phyloP scores from a whole-genome alignment of 1,140 invertebrate species.

The Pentalonia nigronervosa region DNA sequence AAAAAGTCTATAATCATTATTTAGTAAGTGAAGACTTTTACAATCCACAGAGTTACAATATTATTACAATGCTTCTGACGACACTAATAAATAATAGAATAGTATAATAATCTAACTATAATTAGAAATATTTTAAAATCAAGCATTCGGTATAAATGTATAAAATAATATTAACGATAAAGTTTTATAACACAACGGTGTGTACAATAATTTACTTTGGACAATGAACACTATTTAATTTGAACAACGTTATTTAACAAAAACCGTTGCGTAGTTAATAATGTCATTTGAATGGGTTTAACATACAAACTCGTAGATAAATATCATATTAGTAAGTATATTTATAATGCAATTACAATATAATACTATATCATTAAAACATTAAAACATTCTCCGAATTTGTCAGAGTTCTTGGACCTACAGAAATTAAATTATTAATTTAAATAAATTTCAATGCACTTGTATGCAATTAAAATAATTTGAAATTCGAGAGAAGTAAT shows the following conservation, averaged over 20 bases:
- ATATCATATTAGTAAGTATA: not conserved
- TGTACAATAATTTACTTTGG: not conserved
- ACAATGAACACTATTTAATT: slow-evolving; percentile 10
- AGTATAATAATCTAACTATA: not conserved
- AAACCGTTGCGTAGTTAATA: not conserved
- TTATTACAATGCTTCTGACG: not conserved
- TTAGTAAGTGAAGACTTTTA: not conserved
- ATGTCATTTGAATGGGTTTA: slow-evolving; percentile 30
- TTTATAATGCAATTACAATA: not conserved
- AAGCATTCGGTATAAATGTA: not conserved
- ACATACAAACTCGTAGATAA: not conserved
- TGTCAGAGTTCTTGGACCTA: not conserved
- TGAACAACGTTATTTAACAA: not conserved
- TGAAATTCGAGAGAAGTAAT: not conserved
- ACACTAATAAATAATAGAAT: not conserved
- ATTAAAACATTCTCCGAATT: not conserved
- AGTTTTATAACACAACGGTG: not conserved
- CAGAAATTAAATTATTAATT: slow-evolving; percentile 3
- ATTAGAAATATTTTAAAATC: not conserved
- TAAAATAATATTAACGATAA: not conserved
- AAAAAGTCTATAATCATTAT: not conserved
- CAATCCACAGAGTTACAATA: not conserved
- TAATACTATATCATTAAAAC: not conserved
- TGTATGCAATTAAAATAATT: not conserved
- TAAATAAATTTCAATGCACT: not conserved